Evolutionary conservation across 2,888 invertebrate species (phyloP).

Genomic region (Ceraclea dissimilis): DNA sequence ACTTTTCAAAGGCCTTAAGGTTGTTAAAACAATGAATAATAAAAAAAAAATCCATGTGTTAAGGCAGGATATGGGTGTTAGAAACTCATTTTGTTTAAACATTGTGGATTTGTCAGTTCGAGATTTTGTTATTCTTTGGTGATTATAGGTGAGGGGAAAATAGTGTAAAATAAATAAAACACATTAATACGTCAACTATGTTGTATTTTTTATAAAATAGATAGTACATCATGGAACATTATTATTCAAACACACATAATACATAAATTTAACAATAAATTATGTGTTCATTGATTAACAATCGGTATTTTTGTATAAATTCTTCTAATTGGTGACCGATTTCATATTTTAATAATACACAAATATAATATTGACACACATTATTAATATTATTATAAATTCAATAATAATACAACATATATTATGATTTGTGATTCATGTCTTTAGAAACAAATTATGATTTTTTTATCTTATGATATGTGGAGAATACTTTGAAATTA

Average conservation of each 20-base stretch:
- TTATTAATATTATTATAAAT: neutral
- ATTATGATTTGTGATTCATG: slow-evolving; percentile 8
- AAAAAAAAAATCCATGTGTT: too few species aligned
- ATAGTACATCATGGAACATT: slow-evolving; percentile 24
- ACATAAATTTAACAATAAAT: slow-evolving; percentile 18
- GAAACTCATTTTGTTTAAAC: too few species aligned
- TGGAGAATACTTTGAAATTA: neutral
- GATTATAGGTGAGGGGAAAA: too few species aligned
- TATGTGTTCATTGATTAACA: slow-evolving; percentile 5
- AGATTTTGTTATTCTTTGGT: too few species aligned
- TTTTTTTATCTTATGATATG: slow-evolving; percentile 15
- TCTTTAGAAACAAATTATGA: slow-evolving; percentile 14
- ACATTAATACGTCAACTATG: slow-evolving; percentile 20
- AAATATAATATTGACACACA: neutral
- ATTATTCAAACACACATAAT: slow-evolving; percentile 22
- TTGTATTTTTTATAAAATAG: slow-evolving; percentile 26
- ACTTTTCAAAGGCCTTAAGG: too few species aligned
- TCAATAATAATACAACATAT: neutral
- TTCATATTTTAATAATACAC: neutral
- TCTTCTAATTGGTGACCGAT: neutral
- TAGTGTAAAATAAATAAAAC: slow-evolving; percentile 12
- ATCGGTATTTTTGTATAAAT: neutral
- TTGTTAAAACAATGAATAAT: too few species aligned
- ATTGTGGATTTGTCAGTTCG: too few species aligned
- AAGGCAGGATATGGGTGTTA: too few species aligned